Evolutionary conservation across 2,113 vertebrate species (phyloP).

Genomic region (Todiramphus chloris): DNA sequence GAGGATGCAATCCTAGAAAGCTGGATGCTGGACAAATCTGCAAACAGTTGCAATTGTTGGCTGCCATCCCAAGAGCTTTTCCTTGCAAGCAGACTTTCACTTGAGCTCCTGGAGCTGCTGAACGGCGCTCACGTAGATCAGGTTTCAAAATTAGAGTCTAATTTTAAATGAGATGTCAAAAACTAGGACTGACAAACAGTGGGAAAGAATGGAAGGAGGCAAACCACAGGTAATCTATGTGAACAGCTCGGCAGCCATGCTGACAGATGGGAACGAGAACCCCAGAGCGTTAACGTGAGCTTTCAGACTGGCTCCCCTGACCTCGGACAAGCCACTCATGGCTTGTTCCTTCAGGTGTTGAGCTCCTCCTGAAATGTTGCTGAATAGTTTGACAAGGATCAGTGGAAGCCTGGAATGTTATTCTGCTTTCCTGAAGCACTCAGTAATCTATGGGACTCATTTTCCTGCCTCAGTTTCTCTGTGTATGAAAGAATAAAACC

Average conservation of each 20-base stretch:
- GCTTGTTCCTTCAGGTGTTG: background rate
- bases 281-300: background rate
- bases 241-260: background rate
- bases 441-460: background rate
- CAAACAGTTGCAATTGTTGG: background rate
- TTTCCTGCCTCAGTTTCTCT: background rate
- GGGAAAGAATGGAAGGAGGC: background rate
- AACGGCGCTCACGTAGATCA: background rate
- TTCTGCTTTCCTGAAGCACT: background rate
- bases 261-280: background rate
- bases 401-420: background rate
- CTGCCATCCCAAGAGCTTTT: background rate
- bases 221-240: background rate
- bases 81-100: background rate
- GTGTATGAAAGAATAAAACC: background rate
- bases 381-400: background rate
- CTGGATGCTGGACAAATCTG: background rate
- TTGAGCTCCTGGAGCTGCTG: background rate
- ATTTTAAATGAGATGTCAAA: slow-evolving; percentile 52
- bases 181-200: background rate
- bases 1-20: background rate
- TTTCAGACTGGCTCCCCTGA: background rate
- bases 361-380: background rate
- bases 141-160: slow-evolving; percentile 26
- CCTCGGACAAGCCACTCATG: background rate